Conservation (phyloP, 2,888 invertebrate genomes). For the Cremastobaeus sp. region DNA sequence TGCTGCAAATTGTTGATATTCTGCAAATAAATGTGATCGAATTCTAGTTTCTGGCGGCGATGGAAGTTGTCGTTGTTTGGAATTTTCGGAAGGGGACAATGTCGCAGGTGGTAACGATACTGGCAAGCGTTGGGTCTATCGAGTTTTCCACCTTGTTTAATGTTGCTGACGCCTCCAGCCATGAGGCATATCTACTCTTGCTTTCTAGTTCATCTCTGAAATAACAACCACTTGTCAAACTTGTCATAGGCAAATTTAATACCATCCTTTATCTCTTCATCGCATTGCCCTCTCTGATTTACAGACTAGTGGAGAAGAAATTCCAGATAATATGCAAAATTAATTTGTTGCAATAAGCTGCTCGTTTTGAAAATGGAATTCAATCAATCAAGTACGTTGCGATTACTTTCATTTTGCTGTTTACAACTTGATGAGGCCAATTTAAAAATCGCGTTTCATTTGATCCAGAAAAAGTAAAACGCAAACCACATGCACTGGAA, state of each 20-base stretch:
- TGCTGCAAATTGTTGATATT: slow-evolving; percentile 68
- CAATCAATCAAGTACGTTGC: background rate
- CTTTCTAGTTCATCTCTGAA: slow-evolving; percentile 71
- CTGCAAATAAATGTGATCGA: slow-evolving; percentile 64
- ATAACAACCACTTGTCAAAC: slow-evolving; percentile 23
- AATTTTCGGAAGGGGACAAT: slow-evolving; percentile 62
- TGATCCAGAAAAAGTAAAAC: slow-evolving; percentile 13
- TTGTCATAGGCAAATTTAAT: slow-evolving; percentile 15
- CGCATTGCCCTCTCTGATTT: background rate
- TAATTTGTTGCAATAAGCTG: too few species aligned
- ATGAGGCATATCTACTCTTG: slow-evolving; percentile 75
- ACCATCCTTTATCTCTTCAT: background rate
- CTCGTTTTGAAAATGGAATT: background rate
- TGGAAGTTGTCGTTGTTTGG: slow-evolving; percentile 68
- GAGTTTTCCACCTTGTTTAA: slow-evolving; percentile 73
- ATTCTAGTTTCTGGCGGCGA: slow-evolving; percentile 66
- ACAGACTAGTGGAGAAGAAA: too few species aligned
- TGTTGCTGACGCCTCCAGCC: slow-evolving; percentile 74
- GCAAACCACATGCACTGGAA: slow-evolving; percentile 28
- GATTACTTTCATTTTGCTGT: background rate
- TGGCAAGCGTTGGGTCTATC: slow-evolving; percentile 69
- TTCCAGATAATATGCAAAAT: too few species aligned
- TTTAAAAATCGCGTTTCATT: background rate
- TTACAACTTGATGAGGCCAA: background rate
- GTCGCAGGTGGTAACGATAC: slow-evolving; percentile 64